phyloP scores from a whole-genome alignment of 2,113 vertebrate species.

The Struthidea cinerea region DNA sequence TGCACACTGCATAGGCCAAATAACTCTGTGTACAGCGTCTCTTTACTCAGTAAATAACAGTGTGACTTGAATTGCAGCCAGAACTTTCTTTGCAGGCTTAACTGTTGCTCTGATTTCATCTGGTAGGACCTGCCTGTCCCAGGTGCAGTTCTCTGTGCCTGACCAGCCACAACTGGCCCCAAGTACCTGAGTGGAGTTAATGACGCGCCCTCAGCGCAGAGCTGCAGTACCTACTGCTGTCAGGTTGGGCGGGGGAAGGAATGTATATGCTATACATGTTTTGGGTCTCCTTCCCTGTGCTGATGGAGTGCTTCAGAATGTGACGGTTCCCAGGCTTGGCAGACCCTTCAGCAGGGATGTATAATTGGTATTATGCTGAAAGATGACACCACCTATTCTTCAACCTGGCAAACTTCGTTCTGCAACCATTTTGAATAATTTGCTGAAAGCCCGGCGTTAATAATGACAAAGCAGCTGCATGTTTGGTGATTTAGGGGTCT shows the following conservation, averaged over 20 bases:
- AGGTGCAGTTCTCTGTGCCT: background rate
- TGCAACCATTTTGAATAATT: background rate
- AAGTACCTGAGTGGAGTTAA: accelerated
- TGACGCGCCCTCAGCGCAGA: accelerated
- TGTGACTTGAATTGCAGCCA: background rate
- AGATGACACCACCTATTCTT: background rate
- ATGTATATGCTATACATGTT: accelerated
- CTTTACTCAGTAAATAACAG: background rate
- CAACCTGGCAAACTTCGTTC: background rate
- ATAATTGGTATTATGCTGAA: background rate
- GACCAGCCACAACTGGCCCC: background rate
- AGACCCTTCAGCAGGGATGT: background rate
- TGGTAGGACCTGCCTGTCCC: background rate
- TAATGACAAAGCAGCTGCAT: background rate
- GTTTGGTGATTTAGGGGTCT: background rate
- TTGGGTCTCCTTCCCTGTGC: background rate
- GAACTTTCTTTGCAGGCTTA: background rate
- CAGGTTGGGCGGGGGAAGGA: background rate
- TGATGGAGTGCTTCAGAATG: background rate
- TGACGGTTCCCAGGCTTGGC: background rate
- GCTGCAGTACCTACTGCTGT: background rate
- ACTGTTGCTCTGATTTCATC: background rate
- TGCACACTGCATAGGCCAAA: background rate
- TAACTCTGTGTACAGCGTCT: background rate
- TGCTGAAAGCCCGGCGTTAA: background rate